Conservation (phyloP, 2,113 vertebrate species). For the Boleophthalmus pectinirostris region DNA sequence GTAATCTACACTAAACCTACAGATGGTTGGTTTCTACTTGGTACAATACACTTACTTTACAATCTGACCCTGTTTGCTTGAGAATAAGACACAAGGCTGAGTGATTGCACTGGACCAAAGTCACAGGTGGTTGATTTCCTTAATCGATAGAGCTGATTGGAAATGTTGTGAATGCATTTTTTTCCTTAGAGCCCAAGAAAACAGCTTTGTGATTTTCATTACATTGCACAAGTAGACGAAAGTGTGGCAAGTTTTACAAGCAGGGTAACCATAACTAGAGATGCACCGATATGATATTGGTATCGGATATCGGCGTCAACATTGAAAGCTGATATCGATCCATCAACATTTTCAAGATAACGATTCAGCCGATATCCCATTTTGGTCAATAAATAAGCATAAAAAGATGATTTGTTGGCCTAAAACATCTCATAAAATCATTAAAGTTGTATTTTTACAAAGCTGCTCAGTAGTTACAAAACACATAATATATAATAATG, state of each 20-base stretch:
- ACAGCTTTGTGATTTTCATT: slow-evolving; percentile 6
- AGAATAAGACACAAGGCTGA: slow-evolving; percentile 37
- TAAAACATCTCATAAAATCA: too few species aligned
- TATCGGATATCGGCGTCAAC: too few species aligned
- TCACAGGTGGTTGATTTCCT: slow-evolving; percentile 28
- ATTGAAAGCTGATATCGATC: too few species aligned
- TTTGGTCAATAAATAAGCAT: too few species aligned
- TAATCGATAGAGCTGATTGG: slow-evolving; percentile 41
- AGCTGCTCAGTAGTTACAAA: too few species aligned
- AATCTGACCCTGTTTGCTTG: slow-evolving; percentile 28
- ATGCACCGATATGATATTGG: too few species aligned
- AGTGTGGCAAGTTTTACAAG: background rate
- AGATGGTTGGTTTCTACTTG: slow-evolving; percentile 9
- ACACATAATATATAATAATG: too few species aligned
- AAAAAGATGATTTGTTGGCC: too few species aligned
- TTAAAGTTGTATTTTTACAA: too few species aligned
- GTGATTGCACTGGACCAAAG: slow-evolving; percentile 30
- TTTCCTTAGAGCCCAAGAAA: slow-evolving; percentile 19
- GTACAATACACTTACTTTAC: slow-evolving; percentile 25
- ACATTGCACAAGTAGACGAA: background rate
- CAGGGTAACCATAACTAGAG: background rate
- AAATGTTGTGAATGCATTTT: slow-evolving; percentile 13
- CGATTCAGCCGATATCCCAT: too few species aligned
- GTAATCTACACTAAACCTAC: slow-evolving; percentile 34
- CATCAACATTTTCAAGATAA: too few species aligned